Percentiles rank a stretch among this genome's conserved stretches.
phyloP scores from a whole-genome alignment of 2,888 invertebrate species.

The Microctonus aethiopoides region DNA sequence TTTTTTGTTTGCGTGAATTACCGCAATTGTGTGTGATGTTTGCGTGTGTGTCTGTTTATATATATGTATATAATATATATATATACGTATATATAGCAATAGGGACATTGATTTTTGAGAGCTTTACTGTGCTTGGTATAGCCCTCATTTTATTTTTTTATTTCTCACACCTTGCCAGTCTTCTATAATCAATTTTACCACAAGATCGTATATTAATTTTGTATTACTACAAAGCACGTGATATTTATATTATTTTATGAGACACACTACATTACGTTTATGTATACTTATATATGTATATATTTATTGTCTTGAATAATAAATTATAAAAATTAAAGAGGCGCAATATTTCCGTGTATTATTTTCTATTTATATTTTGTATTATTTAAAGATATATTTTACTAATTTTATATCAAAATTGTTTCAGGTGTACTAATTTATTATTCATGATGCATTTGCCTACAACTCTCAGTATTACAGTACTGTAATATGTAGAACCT shows the following conservation, averaged over 20 bases:
- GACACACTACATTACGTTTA: too few relatives aligned
- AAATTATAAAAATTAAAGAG: too few relatives aligned
- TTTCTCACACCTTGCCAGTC: neutral
- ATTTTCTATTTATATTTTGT: too few relatives aligned
- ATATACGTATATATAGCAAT: neutral
- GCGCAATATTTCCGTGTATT: too few relatives aligned
- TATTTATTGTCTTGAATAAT: too few relatives aligned
- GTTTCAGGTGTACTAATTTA: neutral
- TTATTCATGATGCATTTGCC: neutral
- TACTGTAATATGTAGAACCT: conserved; percentile 26
- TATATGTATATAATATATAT: neutral
- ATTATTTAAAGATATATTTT: neutral
- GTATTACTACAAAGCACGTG: neutral
- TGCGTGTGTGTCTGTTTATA: neutral
- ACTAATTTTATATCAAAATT: neutral
- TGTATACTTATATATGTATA: too few relatives aligned
- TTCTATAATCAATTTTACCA: neutral
- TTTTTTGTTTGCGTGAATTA: neutral
- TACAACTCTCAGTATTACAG: conserved; percentile 3
- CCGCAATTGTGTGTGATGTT: neutral
- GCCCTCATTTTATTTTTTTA: neutral
- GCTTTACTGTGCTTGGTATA: neutral
- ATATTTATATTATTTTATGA: neutral
- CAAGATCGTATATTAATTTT: neutral
- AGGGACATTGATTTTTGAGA: neutral